Percentiles rank a stretch among this genome's conserved stretches.
Conservation (phyloP, 2,888 invertebrate genomes). For the Leucoma salicis region DNA sequence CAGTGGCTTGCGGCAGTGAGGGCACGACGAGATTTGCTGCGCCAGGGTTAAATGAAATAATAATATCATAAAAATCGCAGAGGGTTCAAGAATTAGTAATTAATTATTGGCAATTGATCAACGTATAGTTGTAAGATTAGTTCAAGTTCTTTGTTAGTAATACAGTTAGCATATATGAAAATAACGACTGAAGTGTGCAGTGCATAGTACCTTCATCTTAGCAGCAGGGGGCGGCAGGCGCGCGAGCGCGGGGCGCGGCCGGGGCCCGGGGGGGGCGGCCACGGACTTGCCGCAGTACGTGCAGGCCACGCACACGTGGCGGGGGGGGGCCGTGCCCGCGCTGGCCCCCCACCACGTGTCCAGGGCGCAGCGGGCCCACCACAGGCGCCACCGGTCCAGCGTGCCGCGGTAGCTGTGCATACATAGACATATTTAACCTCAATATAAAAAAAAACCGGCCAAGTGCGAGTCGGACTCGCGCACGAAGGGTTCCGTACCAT, state of each 20-base stretch:
- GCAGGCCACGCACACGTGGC: slow-evolving; percentile 86
- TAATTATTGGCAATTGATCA: too few species aligned
- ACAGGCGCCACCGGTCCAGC: slow-evolving; percentile 94
- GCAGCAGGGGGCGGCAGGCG: slow-evolving; percentile 85
- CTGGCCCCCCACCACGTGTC: slow-evolving; percentile 88
- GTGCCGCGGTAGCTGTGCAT: slow-evolving; percentile 91
- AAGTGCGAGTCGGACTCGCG: too few species aligned
- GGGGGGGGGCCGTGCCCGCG: slow-evolving; percentile 59
- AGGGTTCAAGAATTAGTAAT: too few species aligned
- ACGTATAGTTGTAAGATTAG: too few species aligned
- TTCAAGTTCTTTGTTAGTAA: too few species aligned
- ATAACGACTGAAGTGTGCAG: too few species aligned
- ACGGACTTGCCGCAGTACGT: slow-evolving; percentile 98
- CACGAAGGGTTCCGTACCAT: too few species aligned
- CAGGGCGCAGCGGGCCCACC: slow-evolving; percentile 94
- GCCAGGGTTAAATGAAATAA: too few species aligned
- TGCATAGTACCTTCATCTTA: slow-evolving; percentile 85
- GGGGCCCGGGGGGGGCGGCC: slow-evolving; percentile 86
- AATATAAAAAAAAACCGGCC: too few species aligned
- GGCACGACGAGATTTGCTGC: slow-evolving; percentile 91
- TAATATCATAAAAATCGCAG: too few species aligned
- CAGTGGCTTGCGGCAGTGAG: slow-evolving; percentile 96
- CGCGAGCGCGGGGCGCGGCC: slow-evolving; percentile 76
- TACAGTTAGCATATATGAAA: too few species aligned
- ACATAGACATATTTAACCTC: too few species aligned